These are phyloP conservation scores for Leptinotarsa texana DNA, from an alignment of 1,140 invertebrate species.

Conservation along the genomic window DNA sequence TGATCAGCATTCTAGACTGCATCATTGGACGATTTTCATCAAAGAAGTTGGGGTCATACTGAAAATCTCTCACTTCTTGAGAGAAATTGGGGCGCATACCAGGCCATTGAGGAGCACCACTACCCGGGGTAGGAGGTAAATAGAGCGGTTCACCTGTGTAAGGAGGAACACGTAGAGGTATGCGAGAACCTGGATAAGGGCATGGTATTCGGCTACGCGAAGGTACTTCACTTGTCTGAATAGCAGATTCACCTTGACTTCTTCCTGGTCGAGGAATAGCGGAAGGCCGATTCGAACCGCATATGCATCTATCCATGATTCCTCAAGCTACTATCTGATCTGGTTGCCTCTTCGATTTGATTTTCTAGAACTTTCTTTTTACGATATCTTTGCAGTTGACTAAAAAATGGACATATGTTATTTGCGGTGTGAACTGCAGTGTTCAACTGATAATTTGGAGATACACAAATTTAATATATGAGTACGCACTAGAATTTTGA, in stretches of 20 bases:
- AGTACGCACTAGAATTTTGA: too few relatives aligned
- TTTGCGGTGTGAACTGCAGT: too few relatives aligned
- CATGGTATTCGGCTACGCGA: not conserved
- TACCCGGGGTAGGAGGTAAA: not conserved
- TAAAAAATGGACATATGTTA: too few relatives aligned
- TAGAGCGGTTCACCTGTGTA: not conserved
- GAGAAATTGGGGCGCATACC: not conserved
- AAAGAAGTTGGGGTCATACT: constrained; percentile 1
- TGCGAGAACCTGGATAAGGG: not conserved
- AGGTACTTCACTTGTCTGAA: not conserved
- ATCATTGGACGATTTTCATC: constrained; percentile 9
- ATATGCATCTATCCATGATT: too few relatives aligned
- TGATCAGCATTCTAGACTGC: not conserved
- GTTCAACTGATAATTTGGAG: too few relatives aligned
- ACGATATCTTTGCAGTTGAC: too few relatives aligned
- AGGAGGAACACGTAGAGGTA: not conserved
- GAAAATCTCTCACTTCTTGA: not conserved
- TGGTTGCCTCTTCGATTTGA: too few relatives aligned
- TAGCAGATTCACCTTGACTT: not conserved
- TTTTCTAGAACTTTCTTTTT: too few relatives aligned
- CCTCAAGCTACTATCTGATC: too few relatives aligned
- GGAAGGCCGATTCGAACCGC: not conserved
- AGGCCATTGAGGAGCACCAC: not conserved
- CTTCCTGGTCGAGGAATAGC: not conserved
- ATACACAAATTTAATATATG: too few relatives aligned